A percentile compares a stretch with the other conserved stretches of the same genome.
phyloP scores from a whole-genome alignment of 2,888 invertebrate genomes.

The Sympetrum striolatum region DNA sequence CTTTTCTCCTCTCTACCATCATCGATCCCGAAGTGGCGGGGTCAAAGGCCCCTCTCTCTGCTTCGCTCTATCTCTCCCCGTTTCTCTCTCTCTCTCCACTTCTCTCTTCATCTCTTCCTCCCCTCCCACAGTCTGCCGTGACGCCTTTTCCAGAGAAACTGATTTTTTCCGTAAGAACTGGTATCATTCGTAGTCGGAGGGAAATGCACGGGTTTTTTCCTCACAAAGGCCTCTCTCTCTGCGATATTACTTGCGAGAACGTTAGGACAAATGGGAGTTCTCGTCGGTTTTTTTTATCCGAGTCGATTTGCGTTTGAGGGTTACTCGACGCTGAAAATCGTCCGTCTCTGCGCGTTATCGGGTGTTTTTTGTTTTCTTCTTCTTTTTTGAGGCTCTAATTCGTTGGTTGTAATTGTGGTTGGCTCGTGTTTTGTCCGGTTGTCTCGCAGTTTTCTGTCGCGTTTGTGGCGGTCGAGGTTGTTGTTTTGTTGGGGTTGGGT shows the following conservation, averaged over 20 bases:
- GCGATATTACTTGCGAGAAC: not conserved
- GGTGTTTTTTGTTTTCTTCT: not conserved
- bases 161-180: not conserved
- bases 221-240: not conserved
- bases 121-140: not conserved
- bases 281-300: not conserved
- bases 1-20: not conserved
- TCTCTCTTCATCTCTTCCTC: not conserved
- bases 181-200: not conserved
- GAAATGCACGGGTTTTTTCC: not conserved
- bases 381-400: not conserved
- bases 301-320: not conserved
- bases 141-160: not conserved
- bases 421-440: not conserved
- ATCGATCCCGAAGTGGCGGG: constrained; percentile 27
- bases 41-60: constrained; percentile 3
- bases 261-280: not conserved
- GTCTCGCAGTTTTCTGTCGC: no score
- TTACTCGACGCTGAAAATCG: not conserved
- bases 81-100: not conserved
- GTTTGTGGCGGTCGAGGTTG: no score
- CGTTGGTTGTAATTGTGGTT: no score
- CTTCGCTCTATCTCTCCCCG: not conserved
- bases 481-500: no score
- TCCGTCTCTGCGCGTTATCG: not conserved